These are phyloP conservation scores for Diadophis punctatus DNA, from an alignment of 2,113 vertebrate species.

Conservation along the genomic window DNA sequence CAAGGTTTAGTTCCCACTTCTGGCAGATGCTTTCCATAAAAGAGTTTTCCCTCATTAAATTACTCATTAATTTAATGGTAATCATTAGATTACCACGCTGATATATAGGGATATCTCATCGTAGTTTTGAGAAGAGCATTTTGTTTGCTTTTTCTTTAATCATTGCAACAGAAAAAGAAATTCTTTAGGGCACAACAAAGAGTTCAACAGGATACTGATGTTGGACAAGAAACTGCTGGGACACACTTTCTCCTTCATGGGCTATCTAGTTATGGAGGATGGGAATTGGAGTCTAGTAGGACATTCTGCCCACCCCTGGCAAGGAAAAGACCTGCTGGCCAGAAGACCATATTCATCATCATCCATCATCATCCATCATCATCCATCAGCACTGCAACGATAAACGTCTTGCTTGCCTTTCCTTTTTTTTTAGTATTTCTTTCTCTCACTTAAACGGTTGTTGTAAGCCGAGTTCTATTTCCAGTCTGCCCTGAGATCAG, in stretches of 20 bases:
- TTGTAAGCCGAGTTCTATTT: constrained; percentile 58
- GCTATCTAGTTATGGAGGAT: not conserved
- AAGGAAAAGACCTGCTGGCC: not conserved
- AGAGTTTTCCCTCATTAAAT: constrained; percentile 29
- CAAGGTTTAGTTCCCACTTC: constrained; percentile 38
- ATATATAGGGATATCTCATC: constrained; percentile 21
- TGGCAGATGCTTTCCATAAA: constrained; percentile 43
- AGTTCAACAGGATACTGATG: not conserved
- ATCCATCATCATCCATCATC: not conserved
- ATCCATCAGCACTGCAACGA: not conserved
- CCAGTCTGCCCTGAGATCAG: constrained; percentile 65
- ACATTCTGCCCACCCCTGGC: not conserved
- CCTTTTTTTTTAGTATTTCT: not conserved
- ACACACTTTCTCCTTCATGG: not conserved
- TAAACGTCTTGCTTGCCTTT: not conserved
- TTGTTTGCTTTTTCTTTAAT: constrained; percentile 27
- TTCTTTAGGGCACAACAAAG: constrained; percentile 14
- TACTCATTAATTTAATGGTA: too few species aligned
- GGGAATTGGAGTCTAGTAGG: not conserved
- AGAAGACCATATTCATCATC: not conserved
- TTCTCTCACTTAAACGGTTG: constrained; percentile 36
- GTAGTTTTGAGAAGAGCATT: constrained; percentile 35
- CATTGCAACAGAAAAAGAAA: constrained; percentile 26
- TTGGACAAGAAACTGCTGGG: not conserved
- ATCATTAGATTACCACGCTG: not conserved